These are phyloP conservation scores for Leucopsar rothschildi DNA, from an alignment of 2,113 vertebrate genomes.

Conservation along the genomic window DNA sequence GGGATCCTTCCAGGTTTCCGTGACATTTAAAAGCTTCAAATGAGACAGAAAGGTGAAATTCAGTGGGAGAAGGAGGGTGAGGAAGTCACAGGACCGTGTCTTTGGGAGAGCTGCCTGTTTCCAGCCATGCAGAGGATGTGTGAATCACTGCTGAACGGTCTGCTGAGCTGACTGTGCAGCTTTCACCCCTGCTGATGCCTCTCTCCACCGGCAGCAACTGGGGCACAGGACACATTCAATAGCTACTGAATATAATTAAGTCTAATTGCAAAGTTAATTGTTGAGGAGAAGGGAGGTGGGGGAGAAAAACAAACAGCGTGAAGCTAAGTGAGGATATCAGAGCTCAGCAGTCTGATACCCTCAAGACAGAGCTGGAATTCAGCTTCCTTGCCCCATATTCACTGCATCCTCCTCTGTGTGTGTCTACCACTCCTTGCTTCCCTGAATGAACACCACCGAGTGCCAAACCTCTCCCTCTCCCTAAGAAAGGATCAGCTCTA, in stretches of 20 bases:
- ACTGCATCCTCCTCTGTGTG: neutral
- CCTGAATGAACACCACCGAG: neutral
- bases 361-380: neutral
- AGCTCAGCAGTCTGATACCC: neutral
- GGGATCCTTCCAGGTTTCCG: neutral
- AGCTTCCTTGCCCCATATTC: neutral
- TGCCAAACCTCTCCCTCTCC: neutral
- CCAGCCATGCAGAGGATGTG: neutral
- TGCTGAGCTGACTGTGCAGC: constrained; percentile 31
- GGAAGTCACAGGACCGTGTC: neutral
- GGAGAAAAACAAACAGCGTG: constrained; percentile 50
- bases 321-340: constrained; percentile 26
- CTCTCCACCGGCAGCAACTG: neutral
- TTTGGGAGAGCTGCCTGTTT: neutral
- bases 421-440: neutral
- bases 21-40: neutral
- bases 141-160: neutral
- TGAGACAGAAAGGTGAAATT: neutral
- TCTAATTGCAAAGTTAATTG: constrained; percentile 70
- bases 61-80: neutral
- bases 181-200: neutral
- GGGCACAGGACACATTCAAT: constrained; percentile 31
- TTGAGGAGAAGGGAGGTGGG: neutral
- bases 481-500: neutral
- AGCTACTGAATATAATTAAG: constrained; percentile 56